Evolutionary conservation across 1,140 invertebrate species (phyloP).

Genomic region (Argopecten irradians): DNA sequence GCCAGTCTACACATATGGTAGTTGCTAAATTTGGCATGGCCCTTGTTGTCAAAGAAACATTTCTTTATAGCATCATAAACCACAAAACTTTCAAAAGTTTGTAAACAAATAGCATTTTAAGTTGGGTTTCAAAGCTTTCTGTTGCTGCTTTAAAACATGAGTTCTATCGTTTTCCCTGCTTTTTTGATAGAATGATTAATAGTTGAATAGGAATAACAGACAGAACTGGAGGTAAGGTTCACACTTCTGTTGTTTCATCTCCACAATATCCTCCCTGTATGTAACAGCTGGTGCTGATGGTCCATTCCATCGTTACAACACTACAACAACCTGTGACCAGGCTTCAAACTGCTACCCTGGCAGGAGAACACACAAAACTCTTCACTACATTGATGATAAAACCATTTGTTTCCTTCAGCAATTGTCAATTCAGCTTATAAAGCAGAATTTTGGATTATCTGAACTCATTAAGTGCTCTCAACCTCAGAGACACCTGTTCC

Average conservation of each 20-base stretch:
- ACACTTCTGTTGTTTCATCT: background rate
- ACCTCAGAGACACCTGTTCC: no score
- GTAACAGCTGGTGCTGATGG: background rate
- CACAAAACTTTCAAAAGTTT: background rate
- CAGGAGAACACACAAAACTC: background rate
- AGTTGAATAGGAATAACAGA: background rate
- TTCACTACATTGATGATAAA: background rate
- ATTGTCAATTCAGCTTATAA: no score
- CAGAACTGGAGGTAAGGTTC: background rate
- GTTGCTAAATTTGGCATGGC: background rate
- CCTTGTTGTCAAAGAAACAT: background rate
- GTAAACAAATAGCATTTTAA: background rate
- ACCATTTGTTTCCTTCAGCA: no score
- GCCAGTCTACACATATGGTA: background rate
- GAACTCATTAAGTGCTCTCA: no score
- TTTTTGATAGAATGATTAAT: background rate
- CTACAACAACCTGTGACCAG: background rate
- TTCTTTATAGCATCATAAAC: background rate
- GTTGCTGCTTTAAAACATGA: background rate
- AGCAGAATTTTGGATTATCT: no score
- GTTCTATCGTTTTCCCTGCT: background rate
- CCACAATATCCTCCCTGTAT: background rate
- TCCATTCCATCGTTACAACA: background rate
- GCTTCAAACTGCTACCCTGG: background rate
- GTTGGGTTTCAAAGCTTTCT: background rate